Base-by-base conservation (phyloP, 2,113 vertebrate species). In the Gymnorhina tibicen region DNA sequence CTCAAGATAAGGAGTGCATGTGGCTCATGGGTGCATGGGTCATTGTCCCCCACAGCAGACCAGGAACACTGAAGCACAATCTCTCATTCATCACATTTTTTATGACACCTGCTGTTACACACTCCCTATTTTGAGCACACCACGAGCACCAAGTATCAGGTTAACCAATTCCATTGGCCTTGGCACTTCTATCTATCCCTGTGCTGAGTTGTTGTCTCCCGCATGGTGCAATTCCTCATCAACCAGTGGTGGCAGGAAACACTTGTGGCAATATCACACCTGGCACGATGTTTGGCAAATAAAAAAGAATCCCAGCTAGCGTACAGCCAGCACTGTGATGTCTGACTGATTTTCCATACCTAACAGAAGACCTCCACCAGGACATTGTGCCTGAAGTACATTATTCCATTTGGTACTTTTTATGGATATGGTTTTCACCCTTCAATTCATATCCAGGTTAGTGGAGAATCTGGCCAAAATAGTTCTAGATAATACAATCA, bases 211-310 rank as follows among this genome's bases (percentile, higher is more conserved):
- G 24, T 7, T 60, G 13, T 22, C 37, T 59, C 58, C 58, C 33
- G 18, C 53, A n/a, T 0, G 11, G 16, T 3, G 26, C 28, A 46
- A 10, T 77, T 83, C 30, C 42, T 41, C 16, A 44, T 16, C n/a
- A 22, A 24, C 9, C 44, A 28, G 11, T 6, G 41, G 24, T 52
- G 35, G 44, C 23, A 78, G 55, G 33, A 63, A 66, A 62, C 27
- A 50, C 6, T 24, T 16, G 30, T 7, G 56, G 49, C 16, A 17
- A 18, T 9, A 26, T 10, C 6, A 3, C 39, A 35, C 20, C 6
- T 6, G 28, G 16, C 46, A 75, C 4, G 0, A 16, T 0, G 2
- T 14, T 16, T 0, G 1, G 62, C 39, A 2, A 3, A 8, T 23
- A 18, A 67, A 53, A 84, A 75, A 41, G 13, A 52, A 73, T n/a